Base-by-base conservation (phyloP, 2,888 invertebrate species). In the Agrotis ipsilon region DNA sequence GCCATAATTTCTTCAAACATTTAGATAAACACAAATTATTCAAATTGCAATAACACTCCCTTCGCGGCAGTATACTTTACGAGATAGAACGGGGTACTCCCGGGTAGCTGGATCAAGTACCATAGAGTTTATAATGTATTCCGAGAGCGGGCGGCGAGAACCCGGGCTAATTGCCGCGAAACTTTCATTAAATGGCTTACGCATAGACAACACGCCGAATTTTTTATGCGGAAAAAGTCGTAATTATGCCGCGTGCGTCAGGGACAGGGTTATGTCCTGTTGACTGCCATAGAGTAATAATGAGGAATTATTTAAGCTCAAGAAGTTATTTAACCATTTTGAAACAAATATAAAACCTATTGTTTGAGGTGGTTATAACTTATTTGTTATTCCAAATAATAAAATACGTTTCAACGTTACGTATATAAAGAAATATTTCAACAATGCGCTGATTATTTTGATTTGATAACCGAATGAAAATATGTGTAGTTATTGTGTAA, bases 121-220 rank as follows among this genome's bases (percentile, higher is more conserved):
- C 66, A 68, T 70, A 54, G 72, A 78, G 71, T 77, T 82, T 73
- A 82, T 92, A 92, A 92, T 91, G 91, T 92, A 92, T 93, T 92
- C 91, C 59, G 71, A 68, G 81, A 81, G 87, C 88, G 88, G 70
- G 81, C 82, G 78, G 82, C 74, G 83, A 83, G 81, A 90, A 88
- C 87, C 87, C 88, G 82, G 85, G 83, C 90, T 92, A 92, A 93
- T 92, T 93, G 90, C 88, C 86, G 86, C 82, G 83, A 88, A 92
- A 92, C 89, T 91, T 91, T 86, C 86, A 89, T 88, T 90, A 89
- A 91, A 91, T 88, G 90, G 86, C 90, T 87, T 88, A 89, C 87
- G 87, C 88, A 87, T 83, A 88, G 76, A 85, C 80, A 80, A 85
- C 83, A 86, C 82, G 83, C 87, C 85, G 87, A 85, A 85, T 88